Percentiles rank a stretch among this genome's conserved stretches.
Evolutionary conservation across 92 coral and sea anemone genomes (phyloP).

Genomic region (Paragorgia papillata): DNA sequence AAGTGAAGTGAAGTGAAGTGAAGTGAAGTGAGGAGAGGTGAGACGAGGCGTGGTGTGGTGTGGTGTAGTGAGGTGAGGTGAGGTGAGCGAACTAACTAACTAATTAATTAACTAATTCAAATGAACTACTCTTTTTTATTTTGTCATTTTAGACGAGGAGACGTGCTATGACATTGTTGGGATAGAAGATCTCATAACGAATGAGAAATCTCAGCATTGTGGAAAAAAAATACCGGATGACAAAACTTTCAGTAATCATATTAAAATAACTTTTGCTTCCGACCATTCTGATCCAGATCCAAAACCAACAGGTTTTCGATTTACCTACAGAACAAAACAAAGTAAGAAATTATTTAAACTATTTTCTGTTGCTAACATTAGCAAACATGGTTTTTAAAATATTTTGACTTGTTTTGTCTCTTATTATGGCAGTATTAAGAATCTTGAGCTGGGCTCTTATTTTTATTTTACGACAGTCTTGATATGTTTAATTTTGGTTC

Average conservation of each 20-base stretch:
- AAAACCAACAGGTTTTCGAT: conserved; percentile 21
- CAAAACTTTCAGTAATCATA: conserved; percentile 47
- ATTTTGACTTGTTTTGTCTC: too few species aligned
- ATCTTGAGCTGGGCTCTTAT: too few species aligned
- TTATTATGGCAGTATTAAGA: too few species aligned
- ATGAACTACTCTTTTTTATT: neutral
- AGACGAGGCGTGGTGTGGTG: too few species aligned
- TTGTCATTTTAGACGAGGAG: neutral
- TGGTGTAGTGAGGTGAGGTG: too few species aligned
- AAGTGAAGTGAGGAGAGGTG: too few species aligned
- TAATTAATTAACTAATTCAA: neutral
- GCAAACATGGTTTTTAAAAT: too few species aligned
- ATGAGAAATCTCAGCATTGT: conserved; percentile 31
- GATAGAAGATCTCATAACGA: conserved; percentile 7
- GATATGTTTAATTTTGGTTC: neutral
- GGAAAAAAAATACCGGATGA: conserved; percentile 49
- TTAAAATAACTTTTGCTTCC: conserved; percentile 43
- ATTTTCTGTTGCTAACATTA: neutral
- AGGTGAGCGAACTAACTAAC: too few species aligned
- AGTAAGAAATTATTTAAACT: too few species aligned
- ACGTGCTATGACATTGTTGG: conserved; percentile 11
- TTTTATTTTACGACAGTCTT: neutral
- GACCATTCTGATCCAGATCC: conserved; percentile 25
- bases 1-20: too few species aligned
- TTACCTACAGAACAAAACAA: conserved; percentile 19